Evolutionary conservation across 1,140 invertebrate genomes (phyloP), one percentile per base, ranked within the genome.

Genomic region (Lepidurus packardi): DNA sequence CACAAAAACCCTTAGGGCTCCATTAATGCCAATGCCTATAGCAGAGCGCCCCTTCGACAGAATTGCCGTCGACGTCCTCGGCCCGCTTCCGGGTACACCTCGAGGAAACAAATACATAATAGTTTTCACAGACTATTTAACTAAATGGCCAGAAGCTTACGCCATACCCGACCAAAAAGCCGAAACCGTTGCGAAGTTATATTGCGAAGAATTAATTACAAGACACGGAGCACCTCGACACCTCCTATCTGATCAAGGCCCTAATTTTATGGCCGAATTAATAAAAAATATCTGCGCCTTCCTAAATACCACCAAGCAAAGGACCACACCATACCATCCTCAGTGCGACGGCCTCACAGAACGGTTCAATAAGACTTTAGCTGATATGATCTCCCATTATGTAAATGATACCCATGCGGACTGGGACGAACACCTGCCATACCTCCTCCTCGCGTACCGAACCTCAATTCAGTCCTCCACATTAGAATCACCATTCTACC

Each of bases 181-280:
- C 80, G 84, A 88, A 78, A 86, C 88, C 75, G 92, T 93, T 47
- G 90, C 92, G 81, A 85, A 88, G 82, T 83, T 89, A 1, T 94
- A 95, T 82, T 89, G 90, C 83, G 88, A 90, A 78, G 89, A 90
- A 6, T 83, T 94, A 21, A 87, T 75, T 9, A 34, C 43, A 7
- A 21, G 43, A 8, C 34, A 43, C 21, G 74, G 74, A 7, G 74
- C 74, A 7, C 74, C n/a, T 9, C 3, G 41, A 7, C 42, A 34
- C 74, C 34, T 75, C 74, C 34, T 75, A 3, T 75, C 25, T 9
- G 21, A 75, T 34, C 41, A 43, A 16, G n/a, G 74, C 41, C 24
- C 41, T 9, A 74, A 73, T 43, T 78, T 78, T 11, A 74, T 24
- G 16, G 65, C 73, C 7, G 43, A 65, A 2, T 16, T 83, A 2